Base-by-base conservation (phyloP, 2,113 vertebrate species). In the Origma solitaria region DNA sequence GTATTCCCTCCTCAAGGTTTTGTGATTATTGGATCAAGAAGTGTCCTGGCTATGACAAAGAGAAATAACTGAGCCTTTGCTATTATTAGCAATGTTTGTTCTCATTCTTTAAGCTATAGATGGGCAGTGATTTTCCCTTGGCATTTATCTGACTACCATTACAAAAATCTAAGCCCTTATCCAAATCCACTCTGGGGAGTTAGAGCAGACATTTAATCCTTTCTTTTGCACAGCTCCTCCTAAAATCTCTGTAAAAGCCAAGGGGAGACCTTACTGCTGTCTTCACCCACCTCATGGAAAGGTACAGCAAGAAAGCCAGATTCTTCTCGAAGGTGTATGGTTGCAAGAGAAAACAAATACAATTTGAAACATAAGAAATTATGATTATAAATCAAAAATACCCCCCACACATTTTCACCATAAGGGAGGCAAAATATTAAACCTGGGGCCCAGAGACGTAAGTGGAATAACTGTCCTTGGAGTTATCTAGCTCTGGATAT, bases 1-100 rank as follows among this genome's bases (percentile, higher is more conserved):
- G 35, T 35, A 75, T 71, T 70, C 60, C 49, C 40, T 93, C 68
- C 87, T 73, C 30, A 51, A 93, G 45, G 56, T 80, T 88, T 78
- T 83, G 64, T 60, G 82, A 94, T 92, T 90, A 73, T 54, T 88
- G 47, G 82, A 94, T 81, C 91, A 88, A 93, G 56, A 93, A 94
- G 13, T 70, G 58, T 65, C 75, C 57, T 80, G 54, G 37, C 47
- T 92, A 60, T 31, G 56, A 86, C 82, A 93, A 94, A 81, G 60
- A 93, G 44, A 93, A 86, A 78, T 73, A 86, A 44, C 68, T 70
- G 58, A 94, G 47, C 35, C 42, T 78, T 73, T 92, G 50, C 38
- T 93, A 62, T 88, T 90, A 76, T 90, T 93, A 92, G 54, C 2
- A 2, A 38, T 69, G 38, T 51, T 92, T 90, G 25, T 66, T 88